These are phyloP conservation scores for Oncopodura yosiiana DNA, from an alignment of 1,140 invertebrate genomes.

Conservation along the genomic window DNA sequence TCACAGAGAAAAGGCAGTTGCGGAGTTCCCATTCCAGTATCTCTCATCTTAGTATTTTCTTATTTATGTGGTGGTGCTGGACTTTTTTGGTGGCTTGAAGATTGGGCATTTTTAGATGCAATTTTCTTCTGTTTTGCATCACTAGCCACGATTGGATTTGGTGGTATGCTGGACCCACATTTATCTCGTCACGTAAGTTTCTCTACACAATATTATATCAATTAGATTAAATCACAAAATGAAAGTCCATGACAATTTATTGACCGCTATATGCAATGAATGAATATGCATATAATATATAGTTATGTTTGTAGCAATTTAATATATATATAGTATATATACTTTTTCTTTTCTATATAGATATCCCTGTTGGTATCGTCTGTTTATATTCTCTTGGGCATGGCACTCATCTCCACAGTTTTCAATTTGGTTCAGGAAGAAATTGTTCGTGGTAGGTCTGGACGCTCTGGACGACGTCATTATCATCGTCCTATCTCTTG, in stretches of 20 bases:
- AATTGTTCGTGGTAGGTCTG: slow-evolving; percentile 47
- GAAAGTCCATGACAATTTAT: too few species aligned
- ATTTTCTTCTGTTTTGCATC: slow-evolving; percentile 48
- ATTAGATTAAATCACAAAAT: too few species aligned
- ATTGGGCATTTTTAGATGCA: slow-evolving; percentile 46
- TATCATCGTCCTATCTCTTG: slow-evolving; percentile 35
- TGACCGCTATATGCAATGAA: too few species aligned
- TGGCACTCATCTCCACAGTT: slow-evolving; percentile 92
- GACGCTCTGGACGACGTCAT: slow-evolving; percentile 37
- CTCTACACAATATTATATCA: neutral
- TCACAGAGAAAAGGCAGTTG: slow-evolving; percentile 23
- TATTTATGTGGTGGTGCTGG: slow-evolving; percentile 36
- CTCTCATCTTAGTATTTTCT: slow-evolving; percentile 26
- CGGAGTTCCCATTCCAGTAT: slow-evolving; percentile 32
- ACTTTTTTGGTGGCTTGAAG: slow-evolving; percentile 38
- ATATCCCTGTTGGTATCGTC: slow-evolving; percentile 67
- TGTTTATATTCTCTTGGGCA: slow-evolving; percentile 83
- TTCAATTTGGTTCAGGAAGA: slow-evolving; percentile 93
- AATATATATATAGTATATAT: too few species aligned
- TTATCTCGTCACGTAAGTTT: slow-evolving; percentile 30
- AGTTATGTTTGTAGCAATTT: too few species aligned
- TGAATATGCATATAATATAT: too few species aligned
- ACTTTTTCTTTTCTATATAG: slow-evolving; percentile 41
- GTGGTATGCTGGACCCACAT: slow-evolving; percentile 53
- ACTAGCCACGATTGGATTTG: slow-evolving; percentile 78